phyloP scores from a whole-genome alignment of 2,888 invertebrate genomes.

The Blastobasis adustella region DNA sequence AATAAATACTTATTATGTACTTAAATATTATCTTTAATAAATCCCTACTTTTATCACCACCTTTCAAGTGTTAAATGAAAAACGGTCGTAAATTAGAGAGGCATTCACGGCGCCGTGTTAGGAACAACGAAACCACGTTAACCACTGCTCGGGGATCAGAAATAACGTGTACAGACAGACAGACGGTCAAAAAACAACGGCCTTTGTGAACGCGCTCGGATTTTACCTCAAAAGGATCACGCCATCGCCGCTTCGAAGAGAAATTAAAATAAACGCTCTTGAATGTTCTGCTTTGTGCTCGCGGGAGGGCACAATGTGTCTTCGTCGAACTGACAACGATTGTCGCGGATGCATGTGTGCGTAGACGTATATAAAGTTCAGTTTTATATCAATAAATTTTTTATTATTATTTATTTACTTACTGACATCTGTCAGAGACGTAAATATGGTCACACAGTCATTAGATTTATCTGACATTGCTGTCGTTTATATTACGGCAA shows the following conservation, averaged over 20 bases:
- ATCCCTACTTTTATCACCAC: too few relatives aligned
- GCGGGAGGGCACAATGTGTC: constrained; percentile 1
- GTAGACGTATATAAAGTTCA: too few relatives aligned
- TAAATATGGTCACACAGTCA: too few relatives aligned
- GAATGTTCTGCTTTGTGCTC: constrained; percentile 25
- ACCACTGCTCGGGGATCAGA: constrained; percentile 32
- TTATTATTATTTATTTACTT: too few relatives aligned
- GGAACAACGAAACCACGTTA: constrained; percentile 45
- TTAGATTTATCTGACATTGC: too few relatives aligned
- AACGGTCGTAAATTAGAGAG: constrained; percentile 39
- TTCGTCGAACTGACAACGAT: not conserved
- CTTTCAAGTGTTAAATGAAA: too few relatives aligned
- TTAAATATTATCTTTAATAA: too few relatives aligned
- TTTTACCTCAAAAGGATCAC: constrained; percentile 45
- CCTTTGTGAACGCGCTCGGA: constrained; percentile 47
- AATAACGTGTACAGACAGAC: constrained; percentile 37
- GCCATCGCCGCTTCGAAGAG: constrained; percentile 34
- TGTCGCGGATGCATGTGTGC: not conserved
- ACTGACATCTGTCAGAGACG: too few relatives aligned
- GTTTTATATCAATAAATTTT: too few relatives aligned
- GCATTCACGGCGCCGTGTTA: constrained; percentile 2
- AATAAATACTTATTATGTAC: too few relatives aligned
- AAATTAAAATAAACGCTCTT: constrained; percentile 30
- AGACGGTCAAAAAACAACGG: constrained; percentile 36
- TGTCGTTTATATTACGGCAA: too few relatives aligned